Percentiles rank a stretch among this genome's conserved stretches.
Evolutionary conservation across 1,140 invertebrate genomes (phyloP).

Genomic region (Glossosoma conforme): DNA sequence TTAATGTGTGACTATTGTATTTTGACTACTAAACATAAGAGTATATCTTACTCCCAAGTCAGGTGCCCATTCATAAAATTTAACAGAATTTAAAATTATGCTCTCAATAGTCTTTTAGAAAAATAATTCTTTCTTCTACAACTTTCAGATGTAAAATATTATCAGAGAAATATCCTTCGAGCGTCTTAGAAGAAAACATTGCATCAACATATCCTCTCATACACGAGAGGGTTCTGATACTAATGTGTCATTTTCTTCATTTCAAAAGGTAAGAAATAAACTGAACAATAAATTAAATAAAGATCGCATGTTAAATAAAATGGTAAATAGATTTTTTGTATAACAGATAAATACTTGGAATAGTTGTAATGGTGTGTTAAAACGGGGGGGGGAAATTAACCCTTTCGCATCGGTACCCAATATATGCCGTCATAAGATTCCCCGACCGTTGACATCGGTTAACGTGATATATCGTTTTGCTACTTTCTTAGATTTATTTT

Average conservation of each 20-base stretch:
- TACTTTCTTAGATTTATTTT: too few species aligned
- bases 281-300: too few species aligned
- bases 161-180: background rate
- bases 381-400: too few species aligned
- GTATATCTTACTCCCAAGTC: background rate
- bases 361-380: too few species aligned
- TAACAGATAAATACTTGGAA: too few species aligned
- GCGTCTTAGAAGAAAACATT: slow-evolving; percentile 11
- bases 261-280: slow-evolving; percentile 17
- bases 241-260: slow-evolving; percentile 16
- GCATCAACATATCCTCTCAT: slow-evolving; percentile 14
- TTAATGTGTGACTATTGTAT: background rate
- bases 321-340: too few species aligned
- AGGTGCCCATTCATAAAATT: too few species aligned
- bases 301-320: too few species aligned
- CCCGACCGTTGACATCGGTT: too few species aligned
- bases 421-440: too few species aligned
- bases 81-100: background rate
- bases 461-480: too few species aligned
- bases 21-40: background rate
- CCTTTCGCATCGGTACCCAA: too few species aligned
- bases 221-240: slow-evolving; percentile 13
- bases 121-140: background rate
- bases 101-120: background rate
- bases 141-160: slow-evolving; percentile 9